Conservation (phyloP, 2,113 vertebrate genomes). For the Ondatra zibethicus region DNA sequence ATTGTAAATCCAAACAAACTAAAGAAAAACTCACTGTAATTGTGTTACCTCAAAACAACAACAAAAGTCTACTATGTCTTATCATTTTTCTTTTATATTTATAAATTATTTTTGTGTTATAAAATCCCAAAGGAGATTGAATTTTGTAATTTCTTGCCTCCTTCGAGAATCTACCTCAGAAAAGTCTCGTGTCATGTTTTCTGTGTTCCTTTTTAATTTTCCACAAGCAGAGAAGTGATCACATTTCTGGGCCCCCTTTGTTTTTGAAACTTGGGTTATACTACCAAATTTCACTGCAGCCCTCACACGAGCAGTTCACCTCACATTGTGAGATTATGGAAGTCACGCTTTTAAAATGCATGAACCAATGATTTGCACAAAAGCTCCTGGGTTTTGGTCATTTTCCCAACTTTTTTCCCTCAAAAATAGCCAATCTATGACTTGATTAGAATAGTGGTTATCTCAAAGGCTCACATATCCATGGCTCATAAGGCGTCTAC, state of each 20-base stretch:
- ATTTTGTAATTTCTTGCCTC: slow-evolving; percentile 59
- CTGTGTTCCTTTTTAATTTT: slow-evolving; percentile 39
- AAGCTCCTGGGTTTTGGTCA: slow-evolving; percentile 55
- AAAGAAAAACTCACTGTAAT: slow-evolving; percentile 40
- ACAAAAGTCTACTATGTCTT: background rate
- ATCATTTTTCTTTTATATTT: slow-evolving; percentile 41
- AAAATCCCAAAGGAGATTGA: slow-evolving; percentile 47
- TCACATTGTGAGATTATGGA: background rate
- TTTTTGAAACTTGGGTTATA: slow-evolving; percentile 43
- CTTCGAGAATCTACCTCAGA: slow-evolving; percentile 49
- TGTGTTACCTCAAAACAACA: background rate
- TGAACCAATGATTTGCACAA: slow-evolving; percentile 27
- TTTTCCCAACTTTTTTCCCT: slow-evolving; percentile 36
- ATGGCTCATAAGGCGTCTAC: slow-evolving; percentile 32
- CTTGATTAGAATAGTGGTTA: slow-evolving; percentile 39
- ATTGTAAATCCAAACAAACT: slow-evolving; percentile 59
- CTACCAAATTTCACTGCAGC: slow-evolving; percentile 30
- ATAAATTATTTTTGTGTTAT: slow-evolving; percentile 48
- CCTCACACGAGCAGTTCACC: slow-evolving; percentile 45
- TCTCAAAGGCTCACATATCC: slow-evolving; percentile 29
- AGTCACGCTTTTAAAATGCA: slow-evolving; percentile 53
- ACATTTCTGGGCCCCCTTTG: background rate
- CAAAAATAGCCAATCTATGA: slow-evolving; percentile 45
- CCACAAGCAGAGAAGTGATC: slow-evolving; percentile 1
- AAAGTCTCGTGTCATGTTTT: slow-evolving; percentile 17